These are phyloP conservation scores for Stomorhina lunata DNA, from an alignment of 2,888 invertebrate genomes.

Conservation along the genomic window DNA sequence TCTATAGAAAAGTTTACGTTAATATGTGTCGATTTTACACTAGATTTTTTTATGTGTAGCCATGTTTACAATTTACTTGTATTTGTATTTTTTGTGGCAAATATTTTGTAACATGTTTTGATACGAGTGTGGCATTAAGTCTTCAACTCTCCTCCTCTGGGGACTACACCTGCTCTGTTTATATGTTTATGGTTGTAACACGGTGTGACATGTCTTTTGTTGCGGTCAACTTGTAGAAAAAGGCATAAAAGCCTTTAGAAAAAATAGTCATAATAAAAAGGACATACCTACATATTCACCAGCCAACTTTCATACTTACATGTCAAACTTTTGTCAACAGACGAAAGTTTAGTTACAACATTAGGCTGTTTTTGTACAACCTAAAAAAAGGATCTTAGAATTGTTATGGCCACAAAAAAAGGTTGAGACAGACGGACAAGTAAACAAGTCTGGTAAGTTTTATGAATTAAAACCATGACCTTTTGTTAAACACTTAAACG, in stretches of 20 bases:
- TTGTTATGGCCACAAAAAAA: slow-evolving; percentile 9
- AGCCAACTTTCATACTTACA: slow-evolving; percentile 27
- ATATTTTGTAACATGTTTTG: slow-evolving; percentile 9
- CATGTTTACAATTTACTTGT: slow-evolving; percentile 6
- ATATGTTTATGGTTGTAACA: slow-evolving; percentile 68
- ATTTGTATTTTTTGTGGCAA: background rate
- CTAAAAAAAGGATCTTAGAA: slow-evolving; percentile 15
- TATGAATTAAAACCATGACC: slow-evolving; percentile 67
- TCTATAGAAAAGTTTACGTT: too few species aligned
- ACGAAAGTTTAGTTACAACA: slow-evolving; percentile 36
- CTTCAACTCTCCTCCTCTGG: slow-evolving; percentile 28
- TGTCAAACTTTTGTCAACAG: slow-evolving; percentile 48
- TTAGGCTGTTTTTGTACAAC: slow-evolving; percentile 6
- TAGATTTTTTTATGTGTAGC: slow-evolving; percentile 11
- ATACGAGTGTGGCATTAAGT: slow-evolving; percentile 53
- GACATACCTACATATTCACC: background rate
- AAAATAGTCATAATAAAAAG: slow-evolving; percentile 66
- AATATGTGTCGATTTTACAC: background rate
- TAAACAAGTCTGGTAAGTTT: slow-evolving; percentile 78
- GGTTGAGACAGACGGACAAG: slow-evolving; percentile 60
- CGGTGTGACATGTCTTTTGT: slow-evolving; percentile 78
- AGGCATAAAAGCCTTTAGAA: slow-evolving; percentile 1
- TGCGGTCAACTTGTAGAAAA: slow-evolving; percentile 74
- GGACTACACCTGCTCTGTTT: slow-evolving; percentile 64
- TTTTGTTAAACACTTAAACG: slow-evolving; percentile 61